Percentiles rank a stretch among this genome's conserved stretches.
These are phyloP conservation scores for Casuarius casuarius DNA, from an alignment of 2,113 vertebrate genomes.

Conservation along the genomic window DNA sequence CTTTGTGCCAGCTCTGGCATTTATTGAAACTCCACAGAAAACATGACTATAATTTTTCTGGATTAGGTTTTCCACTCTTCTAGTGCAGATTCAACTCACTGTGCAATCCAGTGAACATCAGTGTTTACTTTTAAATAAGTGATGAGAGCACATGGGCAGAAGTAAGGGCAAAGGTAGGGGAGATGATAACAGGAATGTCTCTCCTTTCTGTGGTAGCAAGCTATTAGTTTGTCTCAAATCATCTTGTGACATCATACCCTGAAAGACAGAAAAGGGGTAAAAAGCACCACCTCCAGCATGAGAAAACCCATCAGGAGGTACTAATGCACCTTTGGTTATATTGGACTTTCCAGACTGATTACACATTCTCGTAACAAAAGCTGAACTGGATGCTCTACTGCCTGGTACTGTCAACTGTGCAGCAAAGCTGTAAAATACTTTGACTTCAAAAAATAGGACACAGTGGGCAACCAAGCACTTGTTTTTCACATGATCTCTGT, in stretches of 20 bases:
- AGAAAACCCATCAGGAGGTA: not conserved
- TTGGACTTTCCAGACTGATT: conserved; percentile 49
- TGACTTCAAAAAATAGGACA: not conserved
- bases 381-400: not conserved
- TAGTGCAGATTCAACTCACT: not conserved
- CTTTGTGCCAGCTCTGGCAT: not conserved
- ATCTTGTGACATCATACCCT: not conserved
- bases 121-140: not conserved
- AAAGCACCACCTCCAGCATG: not conserved
- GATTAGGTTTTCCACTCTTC: not conserved
- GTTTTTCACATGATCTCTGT: not conserved
- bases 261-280: not conserved
- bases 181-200: not conserved
- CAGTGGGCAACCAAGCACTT: not conserved
- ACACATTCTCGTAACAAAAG: not conserved
- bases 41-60: not conserved
- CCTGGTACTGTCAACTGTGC: not conserved
- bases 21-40: not conserved
- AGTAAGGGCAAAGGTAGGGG: not conserved
- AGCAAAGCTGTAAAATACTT: not conserved
- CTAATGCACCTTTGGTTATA: not conserved
- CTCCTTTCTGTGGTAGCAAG: not conserved
- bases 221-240: not conserved
- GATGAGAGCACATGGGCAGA: not conserved
- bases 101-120: not conserved